Evolutionary conservation across 37 sponge, comb jelly and placozoan species (phyloP).

Genomic region (Haliclona indistincta): DNA sequence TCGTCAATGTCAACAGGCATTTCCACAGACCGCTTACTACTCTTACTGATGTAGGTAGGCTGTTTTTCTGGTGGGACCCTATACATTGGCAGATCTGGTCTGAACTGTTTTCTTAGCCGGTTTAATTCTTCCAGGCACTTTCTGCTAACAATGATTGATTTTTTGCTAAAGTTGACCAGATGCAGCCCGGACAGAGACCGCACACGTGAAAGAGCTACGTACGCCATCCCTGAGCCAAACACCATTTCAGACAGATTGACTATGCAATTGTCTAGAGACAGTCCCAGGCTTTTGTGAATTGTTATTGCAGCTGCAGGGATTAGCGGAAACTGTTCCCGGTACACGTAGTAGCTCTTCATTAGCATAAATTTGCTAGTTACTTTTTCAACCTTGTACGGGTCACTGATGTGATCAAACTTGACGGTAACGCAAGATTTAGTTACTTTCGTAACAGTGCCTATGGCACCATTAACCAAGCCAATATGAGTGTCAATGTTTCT

Average conservation of each 20-base stretch:
- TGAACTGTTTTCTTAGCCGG: conserved; percentile 6
- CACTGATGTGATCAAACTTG: conserved; percentile 48
- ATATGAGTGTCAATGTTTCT: conserved; percentile 47
- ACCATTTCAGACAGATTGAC: conserved; percentile 49
- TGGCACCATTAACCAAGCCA: conserved; percentile 63
- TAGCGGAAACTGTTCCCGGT: conserved; percentile 58
- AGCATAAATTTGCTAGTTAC: conserved; percentile 47
- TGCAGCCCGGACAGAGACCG: conserved; percentile 30
- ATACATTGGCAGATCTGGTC: conserved; percentile 23
- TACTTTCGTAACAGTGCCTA: conserved; percentile 43
- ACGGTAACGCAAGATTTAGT: conserved; percentile 13
- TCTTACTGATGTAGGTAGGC: no score
- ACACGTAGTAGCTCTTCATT: conserved; percentile 33
- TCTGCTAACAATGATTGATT: conserved; percentile 28
- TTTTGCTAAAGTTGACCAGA: conserved; percentile 11
- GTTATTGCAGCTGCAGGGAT: conserved; percentile 50
- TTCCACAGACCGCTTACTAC: no score
- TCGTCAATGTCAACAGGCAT: no score
- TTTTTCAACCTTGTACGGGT: conserved; percentile 25
- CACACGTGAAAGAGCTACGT: conserved; percentile 59
- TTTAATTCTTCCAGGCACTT: conserved; percentile 27
- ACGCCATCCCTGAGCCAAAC: conserved; percentile 56
- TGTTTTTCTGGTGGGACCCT: background rate
- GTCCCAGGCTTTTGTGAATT: conserved; percentile 48
- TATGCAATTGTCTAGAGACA: conserved; percentile 55